These are phyloP conservation scores for Daboia siamensis DNA, from an alignment of 2,113 vertebrate genomes.

Conservation along the genomic window DNA sequence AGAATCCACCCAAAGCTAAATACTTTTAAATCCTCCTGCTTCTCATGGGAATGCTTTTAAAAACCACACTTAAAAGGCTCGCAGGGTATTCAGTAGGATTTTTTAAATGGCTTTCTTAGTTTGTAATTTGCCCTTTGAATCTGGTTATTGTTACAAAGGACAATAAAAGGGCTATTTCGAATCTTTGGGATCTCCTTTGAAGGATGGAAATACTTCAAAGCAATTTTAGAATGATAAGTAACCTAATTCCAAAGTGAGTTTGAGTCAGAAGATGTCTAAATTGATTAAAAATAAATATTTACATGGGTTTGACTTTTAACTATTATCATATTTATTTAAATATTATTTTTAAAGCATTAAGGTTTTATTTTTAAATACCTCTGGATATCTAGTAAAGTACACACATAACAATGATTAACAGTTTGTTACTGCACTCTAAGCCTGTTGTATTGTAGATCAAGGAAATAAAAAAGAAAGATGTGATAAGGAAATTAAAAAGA, in stretches of 20 bases:
- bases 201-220: background rate
- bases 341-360: background rate
- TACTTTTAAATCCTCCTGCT: background rate
- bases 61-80: background rate
- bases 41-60: background rate
- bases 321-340: background rate
- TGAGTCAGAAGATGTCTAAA: background rate
- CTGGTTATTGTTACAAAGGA: background rate
- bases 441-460: background rate
- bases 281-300: constrained; percentile 4
- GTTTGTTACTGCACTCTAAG: constrained; percentile 8
- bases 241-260: background rate
- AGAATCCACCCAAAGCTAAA: background rate
- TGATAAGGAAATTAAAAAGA: background rate
- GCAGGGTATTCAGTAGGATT: too few species aligned
- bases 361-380: background rate
- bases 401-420: background rate
- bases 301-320: background rate
- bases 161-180: background rate
- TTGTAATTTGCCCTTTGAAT: background rate
- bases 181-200: background rate
- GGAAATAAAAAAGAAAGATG: background rate
- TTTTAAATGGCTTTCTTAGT: background rate
- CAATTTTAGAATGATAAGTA: background rate
- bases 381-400: background rate